phyloP scores from a whole-genome alignment of 1,140 invertebrate genomes.

The Drosophila carrolli region DNA sequence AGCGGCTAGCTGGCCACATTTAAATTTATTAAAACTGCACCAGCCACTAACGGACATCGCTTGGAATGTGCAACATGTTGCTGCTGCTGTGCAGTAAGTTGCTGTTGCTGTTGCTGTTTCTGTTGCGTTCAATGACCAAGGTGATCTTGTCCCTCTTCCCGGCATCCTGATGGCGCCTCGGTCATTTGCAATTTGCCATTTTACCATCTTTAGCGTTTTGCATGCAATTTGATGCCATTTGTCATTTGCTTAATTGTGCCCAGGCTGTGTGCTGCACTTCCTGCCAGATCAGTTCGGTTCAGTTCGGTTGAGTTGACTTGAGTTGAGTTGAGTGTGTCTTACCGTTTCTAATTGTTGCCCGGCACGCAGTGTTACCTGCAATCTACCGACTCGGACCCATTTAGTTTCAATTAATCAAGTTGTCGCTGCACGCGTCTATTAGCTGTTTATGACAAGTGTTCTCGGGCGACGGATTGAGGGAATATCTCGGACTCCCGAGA shows the following conservation, averaged over 20 bases:
- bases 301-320: not conserved
- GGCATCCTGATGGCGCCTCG: slow-evolving; percentile 45
- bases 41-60: slow-evolving; percentile 60
- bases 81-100: slow-evolving; percentile 24
- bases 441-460: slow-evolving; percentile 73
- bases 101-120: slow-evolving; percentile 22
- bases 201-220: slow-evolving; percentile 59
- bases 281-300: slow-evolving; percentile 23
- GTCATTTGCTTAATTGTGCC: slow-evolving; percentile 82
- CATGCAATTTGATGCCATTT: slow-evolving; percentile 81
- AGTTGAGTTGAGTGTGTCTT: slow-evolving; percentile 22
- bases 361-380: slow-evolving; percentile 36
- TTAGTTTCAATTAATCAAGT: slow-evolving; percentile 80
- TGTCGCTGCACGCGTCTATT: slow-evolving; percentile 78
- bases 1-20: slow-evolving; percentile 54
- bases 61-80: slow-evolving; percentile 65
- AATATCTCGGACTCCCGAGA: slow-evolving; percentile 10
- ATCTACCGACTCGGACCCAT: slow-evolving; percentile 47
- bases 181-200: slow-evolving; percentile 53
- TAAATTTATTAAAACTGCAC: slow-evolving; percentile 82
- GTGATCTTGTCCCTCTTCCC: slow-evolving; percentile 34
- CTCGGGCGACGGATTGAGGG: slow-evolving; percentile 15
- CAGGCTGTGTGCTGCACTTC: slow-evolving; percentile 41
- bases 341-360: slow-evolving; percentile 52
- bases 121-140: slow-evolving; percentile 65